These are phyloP conservation scores for Pungitius pungitius DNA, from an alignment of 2,113 vertebrate genomes.

Conservation along the genomic window DNA sequence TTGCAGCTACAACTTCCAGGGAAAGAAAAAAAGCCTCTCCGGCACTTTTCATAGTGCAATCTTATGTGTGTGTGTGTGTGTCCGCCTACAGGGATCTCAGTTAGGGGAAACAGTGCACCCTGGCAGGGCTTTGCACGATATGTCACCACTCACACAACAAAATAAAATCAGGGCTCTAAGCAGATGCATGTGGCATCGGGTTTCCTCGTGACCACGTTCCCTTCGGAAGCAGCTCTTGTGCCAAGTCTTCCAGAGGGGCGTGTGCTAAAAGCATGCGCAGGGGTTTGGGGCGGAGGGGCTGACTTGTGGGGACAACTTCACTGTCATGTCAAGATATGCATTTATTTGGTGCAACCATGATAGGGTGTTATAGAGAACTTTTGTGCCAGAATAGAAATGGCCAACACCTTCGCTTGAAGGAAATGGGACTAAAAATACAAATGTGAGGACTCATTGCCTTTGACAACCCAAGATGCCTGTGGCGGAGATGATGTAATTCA, in stretches of 20 bases:
- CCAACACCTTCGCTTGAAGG: constrained; percentile 28
- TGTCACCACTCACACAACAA: constrained; percentile 42
- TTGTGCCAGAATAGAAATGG: constrained; percentile 12
- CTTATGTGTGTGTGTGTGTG: constrained; percentile 12
- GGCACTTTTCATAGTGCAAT: constrained; percentile 26
- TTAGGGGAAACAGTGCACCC: constrained; percentile 17
- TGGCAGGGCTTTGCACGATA: constrained; percentile 16
- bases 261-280: constrained; percentile 39
- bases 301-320: background rate
- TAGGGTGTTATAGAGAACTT: background rate
- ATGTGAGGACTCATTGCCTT: constrained; percentile 49
- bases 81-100: constrained; percentile 21
- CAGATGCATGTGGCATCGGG: constrained; percentile 51
- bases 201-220: constrained; percentile 57
- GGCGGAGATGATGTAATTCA: constrained; percentile 63
- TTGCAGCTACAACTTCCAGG: constrained; percentile 10
- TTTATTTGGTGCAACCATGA: background rate
- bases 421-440: constrained; percentile 36
- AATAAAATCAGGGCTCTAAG: constrained; percentile 55
- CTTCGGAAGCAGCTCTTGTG: constrained; percentile 35
- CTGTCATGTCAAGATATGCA: background rate
- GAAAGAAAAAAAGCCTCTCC: constrained; percentile 37
- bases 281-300: constrained; percentile 27
- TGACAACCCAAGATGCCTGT: constrained; percentile 51
- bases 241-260: constrained; percentile 7